Base-by-base conservation (phyloP, 2,888 invertebrate species). In the Thyatira batis region DNA sequence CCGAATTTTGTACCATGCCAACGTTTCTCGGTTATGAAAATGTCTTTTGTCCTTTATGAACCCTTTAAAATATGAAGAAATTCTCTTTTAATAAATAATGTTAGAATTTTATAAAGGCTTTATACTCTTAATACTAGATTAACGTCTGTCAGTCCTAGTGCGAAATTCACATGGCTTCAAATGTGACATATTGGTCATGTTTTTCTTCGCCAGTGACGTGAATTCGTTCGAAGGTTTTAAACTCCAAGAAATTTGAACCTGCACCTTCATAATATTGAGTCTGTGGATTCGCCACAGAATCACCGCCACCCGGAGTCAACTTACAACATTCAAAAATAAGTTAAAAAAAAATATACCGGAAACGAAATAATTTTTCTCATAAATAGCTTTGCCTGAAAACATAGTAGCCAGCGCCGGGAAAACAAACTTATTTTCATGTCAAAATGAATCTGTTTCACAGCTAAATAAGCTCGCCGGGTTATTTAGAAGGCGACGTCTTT, bases 401-500 rank as follows among this genome's bases (percentile, higher is more conserved):
- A 39, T 1, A 5, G 13, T 17, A 5, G 8, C n/a, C 33, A 13
- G 4, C n/a, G 17, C 39, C 17, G 2, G 17, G 8, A 13, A 39
- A 17, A 17, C 39, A 17, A 39, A 39, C 39, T 39, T 39, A 39
- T 39, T 39, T 39, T 39, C 17, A 54, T 44, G 20, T 33, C 23
- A 45, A 21, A 45, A 20, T 13, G 39, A 33, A 49, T 39, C 39
- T 39, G 21, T 33, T 10, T 49, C 49, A 33, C 33, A 25, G 50
- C 39, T 11, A 50, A 44, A 51, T 50, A 60, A 55, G 43, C 54
- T 52, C 30, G 21, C 50, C 51, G 50, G 50, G 48, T 63, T 69
- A 63, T 59, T 61, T 57, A 55, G 50, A 45, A 54, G 60, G 54
- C 57, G 27, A 53, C 39, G 55, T 60, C 45, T 61, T 63, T 60